Base-by-base conservation (phyloP, 2,888 invertebrate species). In the Drosophila tanythrix region DNA sequence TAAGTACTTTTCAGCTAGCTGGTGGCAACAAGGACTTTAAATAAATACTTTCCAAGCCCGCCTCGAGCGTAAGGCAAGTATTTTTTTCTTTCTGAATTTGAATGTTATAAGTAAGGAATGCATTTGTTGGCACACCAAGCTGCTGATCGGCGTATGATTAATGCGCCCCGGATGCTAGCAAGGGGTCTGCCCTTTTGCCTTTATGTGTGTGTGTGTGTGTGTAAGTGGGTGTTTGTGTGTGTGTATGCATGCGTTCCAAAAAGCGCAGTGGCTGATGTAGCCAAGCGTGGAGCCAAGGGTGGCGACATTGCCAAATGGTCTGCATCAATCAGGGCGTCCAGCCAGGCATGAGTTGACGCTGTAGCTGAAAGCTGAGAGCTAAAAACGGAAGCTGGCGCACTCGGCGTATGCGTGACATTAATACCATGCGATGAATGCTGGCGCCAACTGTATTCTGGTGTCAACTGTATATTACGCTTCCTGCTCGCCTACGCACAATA, bases 381-480 rank as follows among this genome's bases (percentile, higher is more conserved):
- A 13, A 27, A 31, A 31, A 27, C 33, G 43, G 3, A 40, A 25
- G n/a, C 43, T 21, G 63, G 40, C 50, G 27, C 63, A 70, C 67
- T 55, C 48, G 52, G 64, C 78, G 75, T 73, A 85, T 80, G 74
- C 81, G 74, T 74, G 82, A 82, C 80, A 85, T 77, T 85, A 85
- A 75, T 71, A 59, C 55, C 73, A 58, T 63, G 70, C 64, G 55
- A 75, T 80, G 71, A 88, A 85, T 40, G 40, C 46, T 48, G 66
- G 29, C 35, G 25, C 25, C 21, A 43, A 43, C 29, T 27, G 50
- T 31, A 11, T 35, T 35, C 35, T 46, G 2, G 43, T 43, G n/a
- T 36, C 21, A n/a, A n/a, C 36, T 46, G 53, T 50, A 51, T 38
- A 10, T 11, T 2, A 36, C 35, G 15, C 18, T 15, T 33, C 15